Percentiles rank a stretch among this genome's conserved stretches.
These are phyloP conservation scores for Menura novaehollandiae DNA, from an alignment of 2,113 vertebrate genomes.

Conservation along the genomic window DNA sequence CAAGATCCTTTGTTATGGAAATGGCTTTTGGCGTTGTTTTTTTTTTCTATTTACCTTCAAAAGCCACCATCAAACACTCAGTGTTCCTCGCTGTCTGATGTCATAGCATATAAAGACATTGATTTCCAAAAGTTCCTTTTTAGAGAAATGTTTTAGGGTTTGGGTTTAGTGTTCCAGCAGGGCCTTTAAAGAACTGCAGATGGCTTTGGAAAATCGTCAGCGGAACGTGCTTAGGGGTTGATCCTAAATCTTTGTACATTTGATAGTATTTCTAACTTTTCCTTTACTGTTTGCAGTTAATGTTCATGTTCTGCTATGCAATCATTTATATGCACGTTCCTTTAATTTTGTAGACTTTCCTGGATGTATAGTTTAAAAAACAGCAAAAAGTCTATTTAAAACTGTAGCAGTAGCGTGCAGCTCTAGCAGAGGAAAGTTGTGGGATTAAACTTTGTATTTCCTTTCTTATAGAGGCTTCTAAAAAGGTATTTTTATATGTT, in stretches of 20 bases:
- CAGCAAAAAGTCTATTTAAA: slow-evolving; percentile 77
- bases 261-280: slow-evolving; percentile 75
- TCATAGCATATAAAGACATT: not conserved
- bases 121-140: slow-evolving; percentile 20
- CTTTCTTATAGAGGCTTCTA: slow-evolving; percentile 83
- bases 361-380: slow-evolving; percentile 80
- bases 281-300: slow-evolving; percentile 79
- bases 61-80: slow-evolving; percentile 58
- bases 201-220: slow-evolving; percentile 56
- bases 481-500: slow-evolving; percentile 86
- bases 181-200: slow-evolving; percentile 55
- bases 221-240: slow-evolving; percentile 70
- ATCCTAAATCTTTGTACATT: slow-evolving; percentile 74
- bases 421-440: slow-evolving; percentile 81
- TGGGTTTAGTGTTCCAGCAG: slow-evolving; percentile 48
- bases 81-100: slow-evolving; percentile 39
- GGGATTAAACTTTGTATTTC: slow-evolving; percentile 85
- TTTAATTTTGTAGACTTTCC: slow-evolving; percentile 79
- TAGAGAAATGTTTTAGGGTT: slow-evolving; percentile 52
- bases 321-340: slow-evolving; percentile 82
- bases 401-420: slow-evolving; percentile 78
- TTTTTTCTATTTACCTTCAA: slow-evolving; percentile 32
- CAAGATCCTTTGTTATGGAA: slow-evolving; percentile 41
- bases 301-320: slow-evolving; percentile 84
- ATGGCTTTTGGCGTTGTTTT: slow-evolving; percentile 19